These are phyloP conservation scores for Congeria kusceri DNA, from an alignment of 2,888 invertebrate species.

Conservation along the genomic window DNA sequence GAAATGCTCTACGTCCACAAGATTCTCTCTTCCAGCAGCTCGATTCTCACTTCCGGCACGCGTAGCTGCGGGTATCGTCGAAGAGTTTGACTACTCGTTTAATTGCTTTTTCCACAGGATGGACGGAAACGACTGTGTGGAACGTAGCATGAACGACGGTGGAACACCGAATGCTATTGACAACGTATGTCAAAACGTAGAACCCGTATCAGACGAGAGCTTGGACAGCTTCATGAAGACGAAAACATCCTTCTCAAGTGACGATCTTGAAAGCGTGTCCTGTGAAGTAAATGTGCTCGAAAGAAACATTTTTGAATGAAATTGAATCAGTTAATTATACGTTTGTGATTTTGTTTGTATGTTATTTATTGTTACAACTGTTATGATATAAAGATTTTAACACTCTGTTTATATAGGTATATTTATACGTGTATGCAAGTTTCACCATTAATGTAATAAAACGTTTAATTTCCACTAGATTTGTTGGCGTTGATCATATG, in stretches of 20 bases:
- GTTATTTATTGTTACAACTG: no score
- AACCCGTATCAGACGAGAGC: conserved; percentile 1
- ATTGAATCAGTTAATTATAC: no score
- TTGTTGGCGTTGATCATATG: no score
- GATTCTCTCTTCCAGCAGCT: conserved; percentile 3
- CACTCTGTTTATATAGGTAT: no score
- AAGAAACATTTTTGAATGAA: neutral
- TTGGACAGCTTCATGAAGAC: conserved; percentile 7
- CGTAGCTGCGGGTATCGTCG: neutral
- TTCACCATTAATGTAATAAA: no score
- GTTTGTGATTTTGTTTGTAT: no score
- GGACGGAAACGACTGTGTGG: neutral
- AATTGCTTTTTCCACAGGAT: conserved; percentile 37
- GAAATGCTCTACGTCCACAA: neutral
- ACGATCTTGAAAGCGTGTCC: neutral
- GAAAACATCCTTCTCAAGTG: neutral
- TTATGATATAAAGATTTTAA: no score
- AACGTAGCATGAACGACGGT: neutral
- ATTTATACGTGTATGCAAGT: no score
- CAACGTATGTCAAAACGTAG: neutral
- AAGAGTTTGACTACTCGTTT: conserved; percentile 44
- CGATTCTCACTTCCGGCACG: neutral
- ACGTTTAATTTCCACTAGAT: no score
- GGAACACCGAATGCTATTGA: neutral
- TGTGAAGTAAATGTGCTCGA: neutral